Base-by-base conservation (phyloP, 2,113 vertebrate genomes). In the Bos taurus region DNA sequence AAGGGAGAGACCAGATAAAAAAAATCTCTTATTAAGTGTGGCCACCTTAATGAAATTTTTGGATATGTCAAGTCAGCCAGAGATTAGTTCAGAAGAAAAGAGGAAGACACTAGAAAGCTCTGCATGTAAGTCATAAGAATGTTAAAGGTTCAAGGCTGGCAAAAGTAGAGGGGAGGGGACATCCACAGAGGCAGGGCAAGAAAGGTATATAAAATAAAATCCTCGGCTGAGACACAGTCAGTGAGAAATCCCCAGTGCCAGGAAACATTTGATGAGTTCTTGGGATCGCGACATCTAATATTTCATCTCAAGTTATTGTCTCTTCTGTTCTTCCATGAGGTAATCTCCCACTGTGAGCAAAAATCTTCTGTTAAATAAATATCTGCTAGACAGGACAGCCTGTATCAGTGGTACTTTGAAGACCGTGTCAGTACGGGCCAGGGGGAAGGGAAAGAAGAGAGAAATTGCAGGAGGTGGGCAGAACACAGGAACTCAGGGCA, bases 301-400 rank as follows among this genome's bases (percentile, higher is more conserved):
- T 83, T 95, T 92, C 62, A 90, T 87, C 36, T 84, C 64, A 84
- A 60, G n/a, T 92, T 84, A 59, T 46, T 84, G 52, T 40, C 88
- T 67, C 1, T 30, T 40, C 81, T 93, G 17, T 93, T 59, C 91
- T 93, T 59, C 88, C 21, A 59, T 92, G 64, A 64, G 88, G 74
- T 71, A 36, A 92, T 83, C 50, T 85, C 52, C 59, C 6, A 2
- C 17, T 80, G 56, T 57, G 48, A 88, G 28, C 10, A 54, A 92
- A 94, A 54, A 8, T 5, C 33, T 90, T 64, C 36, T 54, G 23
- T 28, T 83, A 88, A 83, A 92, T 78, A 95, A 87, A 77, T 59
- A 93, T n/a, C 56, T 88, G 43, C 62, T 90, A 48, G n/a, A 43
- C 12, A 74, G 36, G 30, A 13, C 56, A 84, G 30, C 12, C 28